phyloP scores from a whole-genome alignment of 2,797 vertebrate species.

The Chaetophractus vellerosus region DNA sequence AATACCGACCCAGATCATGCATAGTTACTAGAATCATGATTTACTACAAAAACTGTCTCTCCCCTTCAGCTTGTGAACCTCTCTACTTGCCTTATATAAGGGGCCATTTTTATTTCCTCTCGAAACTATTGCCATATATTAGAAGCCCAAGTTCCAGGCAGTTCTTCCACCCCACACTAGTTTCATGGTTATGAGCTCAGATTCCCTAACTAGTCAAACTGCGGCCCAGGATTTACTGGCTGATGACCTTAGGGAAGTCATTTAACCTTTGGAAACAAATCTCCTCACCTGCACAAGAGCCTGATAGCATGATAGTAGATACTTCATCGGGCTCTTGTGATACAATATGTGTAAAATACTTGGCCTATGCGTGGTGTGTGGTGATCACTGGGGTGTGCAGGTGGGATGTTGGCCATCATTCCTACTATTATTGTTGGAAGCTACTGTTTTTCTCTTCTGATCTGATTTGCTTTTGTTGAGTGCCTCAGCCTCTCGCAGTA shows the following conservation, averaged over 20 bases:
- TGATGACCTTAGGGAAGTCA: not conserved
- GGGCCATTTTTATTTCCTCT: not conserved
- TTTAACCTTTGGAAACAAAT: slow-evolving; percentile 10
- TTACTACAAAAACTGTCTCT: not conserved
- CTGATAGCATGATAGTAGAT: not conserved
- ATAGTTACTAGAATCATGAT: not conserved
- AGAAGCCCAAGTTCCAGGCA: not conserved
- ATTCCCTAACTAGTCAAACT: not conserved
- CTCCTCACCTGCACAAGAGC: not conserved
- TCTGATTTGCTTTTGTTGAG: slow-evolving; percentile 28
- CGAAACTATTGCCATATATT: not conserved
- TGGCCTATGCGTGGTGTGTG: not conserved
- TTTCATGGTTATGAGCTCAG: not conserved
- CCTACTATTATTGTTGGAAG: not conserved
- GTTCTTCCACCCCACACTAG: not conserved
- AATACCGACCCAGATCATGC: not conserved
- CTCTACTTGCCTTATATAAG: not conserved
- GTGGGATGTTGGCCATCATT: not conserved
- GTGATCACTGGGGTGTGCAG: not conserved
- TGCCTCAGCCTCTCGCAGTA: not conserved
- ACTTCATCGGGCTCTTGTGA: not conserved
- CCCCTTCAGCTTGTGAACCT: not conserved
- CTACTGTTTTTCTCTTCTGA: not conserved
- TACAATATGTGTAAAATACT: not conserved
- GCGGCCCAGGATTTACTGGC: not conserved